Base-by-base conservation (phyloP, 2,797 vertebrate species). In the Oryzias sinensis region DNA sequence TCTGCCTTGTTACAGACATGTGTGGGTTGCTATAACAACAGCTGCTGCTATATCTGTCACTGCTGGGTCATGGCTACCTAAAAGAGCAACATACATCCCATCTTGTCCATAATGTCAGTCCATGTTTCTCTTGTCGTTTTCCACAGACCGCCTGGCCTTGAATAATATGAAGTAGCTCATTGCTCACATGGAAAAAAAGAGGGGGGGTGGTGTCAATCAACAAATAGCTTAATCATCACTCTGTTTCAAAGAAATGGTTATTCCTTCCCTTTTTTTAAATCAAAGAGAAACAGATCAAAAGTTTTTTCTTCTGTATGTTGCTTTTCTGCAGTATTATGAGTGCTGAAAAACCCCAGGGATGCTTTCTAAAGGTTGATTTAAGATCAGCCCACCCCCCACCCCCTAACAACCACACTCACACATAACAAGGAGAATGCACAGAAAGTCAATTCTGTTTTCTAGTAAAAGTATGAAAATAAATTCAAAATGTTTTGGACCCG, bases 1-100 rank as follows among this genome's bases (percentile, higher is more conserved):
- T 80, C 68, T 68, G 70, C 73, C 61, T 65, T 53, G 57, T 65
- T 66, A 60, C 59, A 68, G 68, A 49, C 77, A 71, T 71, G 76
- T 60, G 62, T 71, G 51, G 53, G 86, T 90, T 87, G 84, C 83
- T 77, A 83, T 90, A 79, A 88, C 87, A 87, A 90, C 86, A 75
- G 83, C 74, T 75, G 80, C 79, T 83, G 76, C 82, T 82, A 72
- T 81, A 84, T 82, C 76, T 67, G 74, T 87, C 79, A 65, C 66
- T 59, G 71, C 80, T 70, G 63, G 79, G 81, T 86, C 79, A 72
- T 14, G 17, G 66, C 49, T 60, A 60, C 64, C 69, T 64, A 76
- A 83, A 86, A 74, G 76, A 80, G 76, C 83, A 83, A 65, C 27
- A 20, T 73, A 60, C 59, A 74, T 83, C 72, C 69, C 76, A 24